phyloP scores from a whole-genome alignment of 92 coral and sea anemone genomes.

The Hydrozoanthus gracilis region DNA sequence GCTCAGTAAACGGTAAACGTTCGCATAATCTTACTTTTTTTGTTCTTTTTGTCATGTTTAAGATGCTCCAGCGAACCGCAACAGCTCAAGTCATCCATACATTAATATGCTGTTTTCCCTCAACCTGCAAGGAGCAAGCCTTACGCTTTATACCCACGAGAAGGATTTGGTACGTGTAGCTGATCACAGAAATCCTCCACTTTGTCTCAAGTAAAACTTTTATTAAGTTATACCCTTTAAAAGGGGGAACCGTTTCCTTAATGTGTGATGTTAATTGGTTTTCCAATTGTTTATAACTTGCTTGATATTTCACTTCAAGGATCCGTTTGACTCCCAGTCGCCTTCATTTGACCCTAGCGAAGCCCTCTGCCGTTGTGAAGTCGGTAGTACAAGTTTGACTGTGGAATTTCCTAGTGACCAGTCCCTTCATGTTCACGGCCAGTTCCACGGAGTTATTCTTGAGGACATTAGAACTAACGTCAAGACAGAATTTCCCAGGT shows the following conservation, averaged over 20 bases:
- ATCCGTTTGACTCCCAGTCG: slow-evolving; percentile 86
- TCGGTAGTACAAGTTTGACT: slow-evolving; percentile 73
- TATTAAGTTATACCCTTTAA: no score
- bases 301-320: slow-evolving; percentile 40
- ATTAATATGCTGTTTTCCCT: slow-evolving; percentile 78
- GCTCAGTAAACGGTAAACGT: background rate
- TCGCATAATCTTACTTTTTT: background rate
- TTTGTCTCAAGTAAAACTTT: background rate
- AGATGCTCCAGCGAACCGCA: slow-evolving; percentile 41
- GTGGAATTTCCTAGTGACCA: slow-evolving; percentile 79
- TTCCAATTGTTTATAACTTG: background rate
- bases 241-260: no score
- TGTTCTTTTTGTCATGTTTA: background rate
- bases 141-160: slow-evolving; percentile 84
- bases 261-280: background rate
- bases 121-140: slow-evolving; percentile 80
- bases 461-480: slow-evolving; percentile 87
- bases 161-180: slow-evolving; percentile 72
- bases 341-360: slow-evolving; percentile 70
- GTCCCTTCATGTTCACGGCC: slow-evolving; percentile 80
- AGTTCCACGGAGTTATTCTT: slow-evolving; percentile 81
- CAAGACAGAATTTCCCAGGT: slow-evolving; percentile 92
- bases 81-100: slow-evolving; percentile 57
- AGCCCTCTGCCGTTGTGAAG: slow-evolving; percentile 76
- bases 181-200: no score